Conservation (phyloP, 2,113 vertebrate genomes). For the Pardalotus punctatus region DNA sequence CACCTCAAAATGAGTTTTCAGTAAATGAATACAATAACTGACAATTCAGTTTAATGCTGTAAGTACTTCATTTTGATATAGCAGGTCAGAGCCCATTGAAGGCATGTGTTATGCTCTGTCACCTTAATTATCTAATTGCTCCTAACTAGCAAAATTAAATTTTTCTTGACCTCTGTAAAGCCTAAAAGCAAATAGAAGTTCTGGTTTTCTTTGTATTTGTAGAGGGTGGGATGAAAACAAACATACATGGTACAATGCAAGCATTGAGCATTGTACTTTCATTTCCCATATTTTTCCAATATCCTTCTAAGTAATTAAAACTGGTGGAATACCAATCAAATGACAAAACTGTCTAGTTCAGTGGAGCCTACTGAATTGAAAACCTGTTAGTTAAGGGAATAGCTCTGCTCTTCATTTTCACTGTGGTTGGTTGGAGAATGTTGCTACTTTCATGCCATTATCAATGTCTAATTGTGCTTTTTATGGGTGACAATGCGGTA, state of each 20-base stretch:
- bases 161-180: not conserved
- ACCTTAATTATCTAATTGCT: not conserved
- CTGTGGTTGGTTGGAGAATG: not conserved
- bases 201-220: not conserved
- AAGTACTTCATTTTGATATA: not conserved
- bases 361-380: not conserved
- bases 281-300: not conserved
- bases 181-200: not conserved
- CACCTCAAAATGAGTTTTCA: not conserved
- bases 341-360: not conserved
- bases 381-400: slow-evolving; percentile 28
- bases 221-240: not conserved
- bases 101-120: not conserved
- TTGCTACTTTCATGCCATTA: not conserved
- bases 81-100: not conserved
- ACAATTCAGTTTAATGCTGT: not conserved
- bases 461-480: not conserved
- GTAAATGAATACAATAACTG: not conserved
- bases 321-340: not conserved
- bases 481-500: not conserved
- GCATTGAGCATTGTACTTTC: not conserved
- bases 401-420: not conserved
- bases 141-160: not conserved
- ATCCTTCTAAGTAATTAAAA: not conserved
- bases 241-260: not conserved